phyloP scores from a whole-genome alignment of 2,797 vertebrate species.

The Ctenopoma multispine region DNA sequence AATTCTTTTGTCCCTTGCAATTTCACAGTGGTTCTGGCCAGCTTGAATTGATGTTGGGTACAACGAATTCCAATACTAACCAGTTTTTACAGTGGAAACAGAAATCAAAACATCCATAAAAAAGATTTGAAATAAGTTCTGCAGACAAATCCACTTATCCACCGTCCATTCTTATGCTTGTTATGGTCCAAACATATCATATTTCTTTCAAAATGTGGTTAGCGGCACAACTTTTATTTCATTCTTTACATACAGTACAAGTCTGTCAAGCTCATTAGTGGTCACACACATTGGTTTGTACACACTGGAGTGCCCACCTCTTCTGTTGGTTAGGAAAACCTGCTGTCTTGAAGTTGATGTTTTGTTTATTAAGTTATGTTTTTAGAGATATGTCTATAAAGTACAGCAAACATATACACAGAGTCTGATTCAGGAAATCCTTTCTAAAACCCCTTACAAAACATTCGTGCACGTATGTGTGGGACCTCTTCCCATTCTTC shows the following conservation, averaged over 20 bases:
- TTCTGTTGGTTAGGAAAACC: background rate
- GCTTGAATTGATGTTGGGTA: slow-evolving; percentile 15
- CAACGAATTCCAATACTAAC: slow-evolving; percentile 34
- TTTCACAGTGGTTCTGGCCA: slow-evolving; percentile 26
- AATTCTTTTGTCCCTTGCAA: slow-evolving; percentile 31
- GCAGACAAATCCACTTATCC: slow-evolving; percentile 11
- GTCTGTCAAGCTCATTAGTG: slow-evolving; percentile 24
- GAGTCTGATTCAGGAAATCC: background rate
- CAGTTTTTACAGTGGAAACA: slow-evolving; percentile 29
- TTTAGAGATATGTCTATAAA: background rate
- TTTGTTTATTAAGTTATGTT: background rate
- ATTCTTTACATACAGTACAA: slow-evolving; percentile 6
- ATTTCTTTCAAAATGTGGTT: slow-evolving; percentile 19
- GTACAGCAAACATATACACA: background rate
- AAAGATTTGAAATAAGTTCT: slow-evolving; percentile 13
- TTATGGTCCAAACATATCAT: slow-evolving; percentile 11
- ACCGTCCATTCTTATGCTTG: background rate
- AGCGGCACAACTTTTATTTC: slow-evolving; percentile 5
- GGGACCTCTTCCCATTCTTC: too few species aligned
- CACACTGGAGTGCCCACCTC: background rate
- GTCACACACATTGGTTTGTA: background rate
- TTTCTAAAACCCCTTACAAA: too few species aligned
- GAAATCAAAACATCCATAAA: slow-evolving; percentile 27
- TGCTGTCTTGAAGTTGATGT: background rate
- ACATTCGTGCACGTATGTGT: too few species aligned